Conservation (phyloP, 2,797 vertebrate genomes). For the Catostomus latipinnis region DNA sequence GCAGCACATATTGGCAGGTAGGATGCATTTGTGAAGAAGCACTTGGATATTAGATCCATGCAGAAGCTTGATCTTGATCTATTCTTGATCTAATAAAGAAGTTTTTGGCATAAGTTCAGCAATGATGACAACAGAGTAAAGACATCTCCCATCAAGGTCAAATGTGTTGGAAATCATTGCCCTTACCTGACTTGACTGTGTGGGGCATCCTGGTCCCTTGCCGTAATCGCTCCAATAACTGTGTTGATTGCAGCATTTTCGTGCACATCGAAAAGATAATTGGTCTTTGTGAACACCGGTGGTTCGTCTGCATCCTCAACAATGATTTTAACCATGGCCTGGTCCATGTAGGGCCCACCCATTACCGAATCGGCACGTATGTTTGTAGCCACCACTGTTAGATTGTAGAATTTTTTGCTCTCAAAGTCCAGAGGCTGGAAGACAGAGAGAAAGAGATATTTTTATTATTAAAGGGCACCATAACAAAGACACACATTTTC, state of each 20-base stretch:
- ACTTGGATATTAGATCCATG: constrained; percentile 15
- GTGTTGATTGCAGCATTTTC: constrained; percentile 93
- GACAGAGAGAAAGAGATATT: constrained; percentile 60
- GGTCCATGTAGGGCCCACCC: constrained; percentile 92
- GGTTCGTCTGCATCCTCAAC: constrained; percentile 95
- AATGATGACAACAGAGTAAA: not conserved
- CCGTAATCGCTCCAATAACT: constrained; percentile 89
- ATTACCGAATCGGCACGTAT: constrained; percentile 83
- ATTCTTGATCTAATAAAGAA: constrained; percentile 12
- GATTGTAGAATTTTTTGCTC: constrained; percentile 88
- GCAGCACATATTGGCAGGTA: constrained; percentile 14
- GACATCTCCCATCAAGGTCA: not conserved
- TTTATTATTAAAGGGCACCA: constrained; percentile 72
- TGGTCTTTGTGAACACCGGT: constrained; percentile 88
- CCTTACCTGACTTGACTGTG: constrained; percentile 90
- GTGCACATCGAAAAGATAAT: constrained; percentile 90
- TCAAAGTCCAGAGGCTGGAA: constrained; percentile 94
- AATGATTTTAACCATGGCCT: constrained; percentile 88
- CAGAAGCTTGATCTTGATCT: constrained; percentile 10
- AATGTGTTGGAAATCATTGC: not conserved
- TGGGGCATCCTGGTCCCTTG: constrained; percentile 87
- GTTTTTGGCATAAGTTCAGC: not conserved
- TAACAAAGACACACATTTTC: constrained; percentile 68
- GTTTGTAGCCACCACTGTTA: constrained; percentile 94
- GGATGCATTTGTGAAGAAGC: constrained; percentile 1